A percentile compares a stretch with the other conserved stretches of the same genome.
Conservation (phyloP, 2,113 vertebrate genomes). For the Rattus rattus region DNA sequence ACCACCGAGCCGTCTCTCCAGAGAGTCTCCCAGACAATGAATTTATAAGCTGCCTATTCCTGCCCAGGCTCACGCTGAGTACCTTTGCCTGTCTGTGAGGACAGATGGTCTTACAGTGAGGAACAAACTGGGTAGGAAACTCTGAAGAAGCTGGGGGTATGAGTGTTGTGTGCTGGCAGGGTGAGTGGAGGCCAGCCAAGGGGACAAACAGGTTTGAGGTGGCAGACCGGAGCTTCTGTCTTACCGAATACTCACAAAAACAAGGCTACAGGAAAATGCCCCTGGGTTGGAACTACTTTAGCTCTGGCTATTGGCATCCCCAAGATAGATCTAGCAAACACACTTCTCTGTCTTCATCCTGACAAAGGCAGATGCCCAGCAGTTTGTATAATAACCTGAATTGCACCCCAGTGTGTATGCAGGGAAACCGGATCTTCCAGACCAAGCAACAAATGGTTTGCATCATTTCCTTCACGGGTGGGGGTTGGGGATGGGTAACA, state of each 20-base stretch:
- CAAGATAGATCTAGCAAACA: background rate
- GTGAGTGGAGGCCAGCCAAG: no score
- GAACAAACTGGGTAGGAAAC: background rate
- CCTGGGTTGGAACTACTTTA: background rate
- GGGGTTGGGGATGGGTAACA: background rate
- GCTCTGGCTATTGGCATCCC: background rate
- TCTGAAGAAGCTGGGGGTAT: background rate
- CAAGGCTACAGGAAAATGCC: background rate
- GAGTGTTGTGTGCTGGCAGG: background rate
- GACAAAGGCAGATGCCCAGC: background rate
- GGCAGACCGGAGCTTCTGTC: background rate
- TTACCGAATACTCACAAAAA: background rate
- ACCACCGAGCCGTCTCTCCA: background rate
- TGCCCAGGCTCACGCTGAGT: background rate
- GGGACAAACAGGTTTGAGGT: background rate
- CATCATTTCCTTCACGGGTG: background rate
- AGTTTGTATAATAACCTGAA: background rate
- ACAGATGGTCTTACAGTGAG: background rate
- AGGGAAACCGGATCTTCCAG: constrained; percentile 38
- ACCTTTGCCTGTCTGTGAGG: background rate
- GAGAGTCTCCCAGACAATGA: background rate
- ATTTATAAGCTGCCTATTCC: background rate
- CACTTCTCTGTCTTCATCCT: background rate
- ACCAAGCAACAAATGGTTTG: background rate
- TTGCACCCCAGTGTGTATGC: background rate